phyloP scores from a whole-genome alignment of 2,888 invertebrate species.

The Elysia crispata region DNA sequence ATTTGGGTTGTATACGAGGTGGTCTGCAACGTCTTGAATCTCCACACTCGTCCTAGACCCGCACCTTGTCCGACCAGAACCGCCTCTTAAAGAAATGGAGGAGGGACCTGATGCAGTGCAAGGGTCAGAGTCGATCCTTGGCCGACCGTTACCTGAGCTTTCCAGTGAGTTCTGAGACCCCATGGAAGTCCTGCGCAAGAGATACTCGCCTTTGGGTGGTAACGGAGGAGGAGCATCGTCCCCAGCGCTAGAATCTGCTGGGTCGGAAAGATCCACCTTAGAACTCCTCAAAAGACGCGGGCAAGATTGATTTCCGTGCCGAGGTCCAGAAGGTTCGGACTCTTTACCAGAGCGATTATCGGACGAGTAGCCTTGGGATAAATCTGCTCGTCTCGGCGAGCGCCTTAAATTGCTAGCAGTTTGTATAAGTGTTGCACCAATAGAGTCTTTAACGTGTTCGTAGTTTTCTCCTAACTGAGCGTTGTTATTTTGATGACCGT shows the following conservation, averaged over 20 bases:
- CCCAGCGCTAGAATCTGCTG: not conserved
- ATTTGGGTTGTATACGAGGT: constrained; percentile 25
- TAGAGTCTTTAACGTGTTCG: not conserved
- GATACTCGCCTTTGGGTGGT: constrained; percentile 12
- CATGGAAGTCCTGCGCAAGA: not conserved
- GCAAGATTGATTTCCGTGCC: too few species aligned
- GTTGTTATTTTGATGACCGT: not conserved
- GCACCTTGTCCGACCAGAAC: not conserved
- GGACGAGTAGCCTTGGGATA: not conserved
- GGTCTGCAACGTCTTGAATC: constrained; percentile 15
- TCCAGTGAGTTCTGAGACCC: constrained; percentile 1
- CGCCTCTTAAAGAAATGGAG: not conserved
- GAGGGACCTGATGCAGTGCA: not conserved
- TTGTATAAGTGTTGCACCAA: not conserved
- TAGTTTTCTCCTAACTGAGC: not conserved
- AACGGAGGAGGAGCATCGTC: constrained; percentile 15
- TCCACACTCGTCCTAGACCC: constrained; percentile 29
- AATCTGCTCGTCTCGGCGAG: not conserved
- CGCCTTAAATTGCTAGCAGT: not conserved
- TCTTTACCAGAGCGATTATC: not conserved
- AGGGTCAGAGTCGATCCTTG: not conserved
- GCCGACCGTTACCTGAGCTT: constrained; percentile 3
- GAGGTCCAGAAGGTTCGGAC: not conserved
- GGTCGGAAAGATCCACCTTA: not conserved
- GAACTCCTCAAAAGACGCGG: too few species aligned